Evolutionary conservation across 2,888 invertebrate genomes (phyloP), one percentile per base, ranked within the genome.

Genomic region (Eilema caniola): DNA sequence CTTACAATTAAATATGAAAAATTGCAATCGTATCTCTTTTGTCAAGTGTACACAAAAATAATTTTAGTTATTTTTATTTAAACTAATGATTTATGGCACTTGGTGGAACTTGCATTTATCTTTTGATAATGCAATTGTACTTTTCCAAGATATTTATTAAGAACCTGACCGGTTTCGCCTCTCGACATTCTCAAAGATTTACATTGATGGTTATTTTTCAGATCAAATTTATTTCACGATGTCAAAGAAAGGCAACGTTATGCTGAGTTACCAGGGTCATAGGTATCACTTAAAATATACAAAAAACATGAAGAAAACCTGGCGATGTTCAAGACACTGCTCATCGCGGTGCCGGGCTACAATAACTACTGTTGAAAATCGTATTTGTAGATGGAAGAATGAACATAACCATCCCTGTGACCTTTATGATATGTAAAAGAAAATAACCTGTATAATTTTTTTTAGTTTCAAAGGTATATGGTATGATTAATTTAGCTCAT

Each of bases 261-360:
- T 83, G 80, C 62, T 84, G 0, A 74, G 47, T 0, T 76, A 80
- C 64, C 69, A 67, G 1, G 79, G 80, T 0, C 81, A 80, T 31
- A 75, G 72, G 0, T 79, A 80, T 24, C 80, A 83, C 64, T 69
- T 80, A 7, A 81, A 77, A 28, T 81, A 74, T 57, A 75, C 67
- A n/a, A 74, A 70, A 31, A 63, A 70, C 25, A 23, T 66, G 28
- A 81, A 67, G 37, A 84, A 78, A 59, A 80, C 78, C 0, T 85
- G 85, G 79, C 73, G 84, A 28, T 84, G 86, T 72, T 81, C 83
- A 8, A 65, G 74, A 66, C 83, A 82, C 37, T 75, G 78, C 37
- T 71, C 76, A 0, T 73, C 62, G 5, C 69, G 37, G 2, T 82
- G 82, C 53, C 69, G 78, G 53, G 83, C 82, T 0, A 83, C 75